These are phyloP conservation scores for Parazoanthus swiftii DNA, from an alignment of 92 coral and sea anemone genomes.

Conservation along the genomic window DNA sequence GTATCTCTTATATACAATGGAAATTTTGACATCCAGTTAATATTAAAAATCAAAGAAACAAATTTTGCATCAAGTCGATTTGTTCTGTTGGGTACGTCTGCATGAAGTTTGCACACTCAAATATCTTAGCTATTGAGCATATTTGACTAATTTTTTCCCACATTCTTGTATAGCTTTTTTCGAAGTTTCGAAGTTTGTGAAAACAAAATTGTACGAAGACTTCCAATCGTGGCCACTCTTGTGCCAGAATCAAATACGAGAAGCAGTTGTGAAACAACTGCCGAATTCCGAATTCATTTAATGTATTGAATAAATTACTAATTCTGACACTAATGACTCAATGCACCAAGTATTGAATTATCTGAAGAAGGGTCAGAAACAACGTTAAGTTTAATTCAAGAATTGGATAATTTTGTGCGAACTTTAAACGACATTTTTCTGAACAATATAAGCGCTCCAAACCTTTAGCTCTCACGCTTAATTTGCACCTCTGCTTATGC, in stretches of 20 bases:
- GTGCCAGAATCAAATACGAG: no score
- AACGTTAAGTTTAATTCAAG: background rate
- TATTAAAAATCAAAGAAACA: constrained; percentile 30
- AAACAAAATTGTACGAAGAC: background rate
- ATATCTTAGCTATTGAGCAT: constrained; percentile 1
- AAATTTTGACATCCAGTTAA: constrained; percentile 41
- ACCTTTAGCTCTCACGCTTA: constrained; percentile 17
- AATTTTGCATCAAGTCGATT: constrained; percentile 32
- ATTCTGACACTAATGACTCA: background rate
- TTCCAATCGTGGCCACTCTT: no score
- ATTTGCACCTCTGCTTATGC: constrained; percentile 40
- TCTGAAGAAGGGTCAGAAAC: background rate
- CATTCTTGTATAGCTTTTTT: background rate
- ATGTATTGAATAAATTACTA: constrained; percentile 10
- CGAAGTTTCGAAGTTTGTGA: background rate
- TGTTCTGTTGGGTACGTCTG: constrained; percentile 4
- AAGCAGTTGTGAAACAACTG: no score
- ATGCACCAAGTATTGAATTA: background rate
- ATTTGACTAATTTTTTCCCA: constrained; percentile 1
- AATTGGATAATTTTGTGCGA: background rate
- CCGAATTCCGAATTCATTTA: no score
- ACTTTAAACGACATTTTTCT: background rate
- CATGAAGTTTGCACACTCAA: constrained; percentile 42
- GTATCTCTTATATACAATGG: constrained; percentile 35
- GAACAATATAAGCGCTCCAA: background rate